Percentiles rank a stretch among this genome's conserved stretches.
These are phyloP conservation scores for Phaenicophaeus curvirostris DNA, from an alignment of 2,797 vertebrate species.

Conservation along the genomic window DNA sequence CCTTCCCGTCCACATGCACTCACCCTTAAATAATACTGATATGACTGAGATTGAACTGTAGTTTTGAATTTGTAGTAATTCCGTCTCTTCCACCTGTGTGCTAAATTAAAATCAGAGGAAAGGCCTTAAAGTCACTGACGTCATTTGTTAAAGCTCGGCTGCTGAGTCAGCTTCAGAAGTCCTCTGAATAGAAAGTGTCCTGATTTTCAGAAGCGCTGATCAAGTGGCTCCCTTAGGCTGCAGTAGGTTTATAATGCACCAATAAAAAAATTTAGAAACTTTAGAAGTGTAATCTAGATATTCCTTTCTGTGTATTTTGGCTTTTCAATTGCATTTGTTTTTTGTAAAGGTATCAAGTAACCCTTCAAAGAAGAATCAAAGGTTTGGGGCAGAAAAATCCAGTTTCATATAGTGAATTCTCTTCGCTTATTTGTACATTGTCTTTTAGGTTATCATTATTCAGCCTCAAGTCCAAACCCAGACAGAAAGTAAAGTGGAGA, in stretches of 20 bases:
- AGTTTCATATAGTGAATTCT: background rate
- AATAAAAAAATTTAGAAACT: background rate
- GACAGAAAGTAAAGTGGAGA: conserved; percentile 78
- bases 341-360: background rate
- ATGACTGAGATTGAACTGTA: background rate
- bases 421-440: conserved; percentile 17
- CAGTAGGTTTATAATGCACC: background rate
- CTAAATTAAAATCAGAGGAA: background rate
- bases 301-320: background rate
- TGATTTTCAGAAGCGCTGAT: background rate
- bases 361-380: background rate
- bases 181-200: background rate
- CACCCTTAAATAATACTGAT: background rate
- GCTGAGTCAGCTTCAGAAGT: background rate
- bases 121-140: background rate
- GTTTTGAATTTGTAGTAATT: background rate
- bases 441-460: conserved; percentile 91
- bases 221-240: background rate
- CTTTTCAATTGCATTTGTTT: background rate
- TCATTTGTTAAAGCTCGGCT: background rate
- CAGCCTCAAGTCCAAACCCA: conserved; percentile 90
- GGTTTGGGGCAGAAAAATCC: background rate
- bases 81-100: background rate
- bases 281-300: background rate
- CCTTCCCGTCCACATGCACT: background rate